These are phyloP conservation scores for Toxotes lorentzi DNA, from an alignment of 2,797 vertebrate genomes.

Conservation along the genomic window DNA sequence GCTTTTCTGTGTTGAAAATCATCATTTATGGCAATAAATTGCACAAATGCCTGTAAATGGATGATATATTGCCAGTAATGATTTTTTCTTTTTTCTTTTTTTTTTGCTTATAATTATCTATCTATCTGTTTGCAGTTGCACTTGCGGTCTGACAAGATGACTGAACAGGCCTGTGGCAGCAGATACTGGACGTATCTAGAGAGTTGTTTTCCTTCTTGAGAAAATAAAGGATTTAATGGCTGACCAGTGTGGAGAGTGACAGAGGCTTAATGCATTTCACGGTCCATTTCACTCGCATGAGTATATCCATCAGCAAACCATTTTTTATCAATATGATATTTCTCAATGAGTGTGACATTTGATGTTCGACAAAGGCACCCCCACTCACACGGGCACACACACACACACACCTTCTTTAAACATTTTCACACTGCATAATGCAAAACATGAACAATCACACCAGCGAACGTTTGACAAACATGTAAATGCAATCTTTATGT, in stretches of 20 bases:
- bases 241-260: constrained; percentile 64
- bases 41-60: neutral
- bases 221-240: constrained; percentile 70
- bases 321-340: constrained; percentile 72
- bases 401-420: constrained; percentile 15
- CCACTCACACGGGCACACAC: neutral
- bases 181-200: constrained; percentile 52
- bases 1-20: neutral
- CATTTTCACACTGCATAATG: constrained; percentile 34
- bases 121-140: constrained; percentile 19
- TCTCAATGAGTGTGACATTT: constrained; percentile 65
- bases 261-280: constrained; percentile 70
- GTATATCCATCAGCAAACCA: constrained; percentile 56
- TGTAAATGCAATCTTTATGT: constrained; percentile 50
- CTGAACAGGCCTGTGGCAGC: constrained; percentile 24
- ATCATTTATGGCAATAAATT: neutral
- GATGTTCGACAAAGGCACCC: constrained; percentile 31
- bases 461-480: constrained; percentile 49
- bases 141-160: constrained; percentile 29
- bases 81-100: constrained; percentile 8
- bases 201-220: constrained; percentile 59
- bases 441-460: constrained; percentile 53
- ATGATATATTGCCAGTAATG: neutral
- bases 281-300: constrained; percentile 64
- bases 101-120: neutral